Evolutionary conservation across 2,113 vertebrate genomes (phyloP).

Genomic region (Sinocyclocheilus grahami): DNA sequence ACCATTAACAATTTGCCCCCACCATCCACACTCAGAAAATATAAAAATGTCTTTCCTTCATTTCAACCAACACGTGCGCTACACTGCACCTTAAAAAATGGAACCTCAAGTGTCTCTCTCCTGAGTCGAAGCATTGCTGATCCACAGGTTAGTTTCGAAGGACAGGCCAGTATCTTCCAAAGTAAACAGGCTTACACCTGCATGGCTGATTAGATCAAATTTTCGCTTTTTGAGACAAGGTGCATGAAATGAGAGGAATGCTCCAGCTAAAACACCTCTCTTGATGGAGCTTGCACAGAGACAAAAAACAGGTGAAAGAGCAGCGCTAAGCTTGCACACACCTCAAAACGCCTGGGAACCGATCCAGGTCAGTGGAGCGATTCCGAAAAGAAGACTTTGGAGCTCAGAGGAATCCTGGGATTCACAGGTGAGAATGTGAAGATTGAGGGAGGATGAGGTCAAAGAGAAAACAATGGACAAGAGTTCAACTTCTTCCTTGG

Average conservation of each 20-base stretch:
- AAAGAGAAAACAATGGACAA: conserved; percentile 30
- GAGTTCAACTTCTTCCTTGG: conserved; percentile 31
- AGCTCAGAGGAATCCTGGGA: background rate
- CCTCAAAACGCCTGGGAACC: background rate
- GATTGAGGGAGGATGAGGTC: background rate
- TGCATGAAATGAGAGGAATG: background rate
- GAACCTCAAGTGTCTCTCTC: conserved; percentile 17
- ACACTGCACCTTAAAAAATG: conserved; percentile 20
- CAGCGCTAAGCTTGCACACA: background rate
- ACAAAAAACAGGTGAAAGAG: conserved; percentile 14
- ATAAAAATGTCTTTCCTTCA: conserved; percentile 41
- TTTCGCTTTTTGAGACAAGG: background rate
- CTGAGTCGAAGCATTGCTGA: conserved; percentile 41
- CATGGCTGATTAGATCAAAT: conserved; percentile 21
- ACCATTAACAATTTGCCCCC: conserved; percentile 3
- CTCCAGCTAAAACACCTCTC: background rate
- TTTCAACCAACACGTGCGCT: conserved; percentile 18
- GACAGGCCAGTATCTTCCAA: background rate
- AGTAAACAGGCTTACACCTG: conserved; percentile 8
- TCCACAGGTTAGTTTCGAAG: background rate
- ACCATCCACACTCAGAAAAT: conserved; percentile 37
- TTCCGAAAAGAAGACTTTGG: conserved; percentile 28
- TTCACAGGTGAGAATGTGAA: background rate
- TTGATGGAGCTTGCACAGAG: background rate
- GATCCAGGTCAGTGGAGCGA: conserved; percentile 41